Conservation (phyloP, 2,797 vertebrate genomes). For the Linurgus olivaceus region DNA sequence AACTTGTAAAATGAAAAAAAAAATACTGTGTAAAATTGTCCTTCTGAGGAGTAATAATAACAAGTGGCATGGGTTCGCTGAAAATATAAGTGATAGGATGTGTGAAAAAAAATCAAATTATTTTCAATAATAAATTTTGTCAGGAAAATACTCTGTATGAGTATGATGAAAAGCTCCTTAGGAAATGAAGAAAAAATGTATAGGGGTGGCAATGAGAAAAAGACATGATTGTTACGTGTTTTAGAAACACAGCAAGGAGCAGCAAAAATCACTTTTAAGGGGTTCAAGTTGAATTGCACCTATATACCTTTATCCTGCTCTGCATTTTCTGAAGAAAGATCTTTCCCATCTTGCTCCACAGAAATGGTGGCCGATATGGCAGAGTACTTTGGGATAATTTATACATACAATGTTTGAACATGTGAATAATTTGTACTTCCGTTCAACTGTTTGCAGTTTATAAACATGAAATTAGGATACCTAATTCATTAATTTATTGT, state of each 20-base stretch:
- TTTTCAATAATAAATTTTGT: not conserved
- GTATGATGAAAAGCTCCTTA: not conserved
- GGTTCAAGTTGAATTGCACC: not conserved
- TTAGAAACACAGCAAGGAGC: not conserved
- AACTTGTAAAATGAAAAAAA: not conserved
- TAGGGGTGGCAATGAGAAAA: not conserved
- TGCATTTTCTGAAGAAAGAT: not conserved
- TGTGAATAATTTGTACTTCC: not conserved
- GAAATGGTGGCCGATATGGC: not conserved
- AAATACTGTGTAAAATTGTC: not conserved
- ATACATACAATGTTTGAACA: not conserved
- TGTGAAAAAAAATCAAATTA: not conserved
- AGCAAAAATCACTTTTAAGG: not conserved
- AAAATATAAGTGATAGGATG: not conserved
- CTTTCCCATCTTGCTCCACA: not conserved
- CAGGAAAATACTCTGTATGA: not conserved
- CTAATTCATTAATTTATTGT: not conserved
- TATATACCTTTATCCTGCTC: not conserved
- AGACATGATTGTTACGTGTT: not conserved
- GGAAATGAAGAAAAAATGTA: not conserved
- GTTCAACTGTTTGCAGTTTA: not conserved
- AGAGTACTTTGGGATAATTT: not conserved
- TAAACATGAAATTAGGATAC: not conserved
- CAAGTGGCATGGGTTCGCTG: not conserved
- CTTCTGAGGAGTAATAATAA: not conserved